Base-by-base conservation (phyloP, 2,797 vertebrate genomes). In the Cercopithecus diana region DNA sequence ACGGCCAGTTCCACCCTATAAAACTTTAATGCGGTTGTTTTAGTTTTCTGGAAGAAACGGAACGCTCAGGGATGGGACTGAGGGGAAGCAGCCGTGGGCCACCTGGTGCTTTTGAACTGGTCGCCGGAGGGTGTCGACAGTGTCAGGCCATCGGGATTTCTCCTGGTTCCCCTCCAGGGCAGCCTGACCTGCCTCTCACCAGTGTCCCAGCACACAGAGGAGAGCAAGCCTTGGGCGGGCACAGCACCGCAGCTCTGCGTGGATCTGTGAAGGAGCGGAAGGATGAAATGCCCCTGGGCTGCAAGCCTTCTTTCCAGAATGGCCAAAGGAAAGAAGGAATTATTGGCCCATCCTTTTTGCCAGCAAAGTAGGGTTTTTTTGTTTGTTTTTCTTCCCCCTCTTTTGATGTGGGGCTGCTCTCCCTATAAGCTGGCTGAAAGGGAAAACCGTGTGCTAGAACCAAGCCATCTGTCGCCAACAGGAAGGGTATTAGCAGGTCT, bases 1-100 rank as follows among this genome's bases (percentile, higher is more conserved):
- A 79, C 1, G 2, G 52, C 80, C 57, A 0, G 26, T 92, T 73
- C 73, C 7, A 57, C 81, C 77, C 64, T 79, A 24, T 20, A 14
- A 83, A 88, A 57, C 39, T 30, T 70, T n/a, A 45, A 39, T 10
- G 28, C 43, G 0, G 9, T 20, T 52, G 67, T 89, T 73, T 82
- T n/a, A 9, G 50, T 95, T 87, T 87, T 96, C 96, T 81, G 90
- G 76, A 95, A 90, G 57, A 88, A 93, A 61, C 9, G 26, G 41
- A 79, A 28, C 13, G 24, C n/a, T n/a, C 9, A 88, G 48, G 77
- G 36, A n/a, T 33, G 9, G 48, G 61, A 28, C 41, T 1, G 6
- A 28, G 28, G 55, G 70, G 41, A 28, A 39, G 39, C 57, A 15
- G 0, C 73, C 22, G 12, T 39, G 43, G 64, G 93, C 95, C 50